Conservation (phyloP, 1,140 invertebrate species). For the Hylaeus volcanicus region DNA sequence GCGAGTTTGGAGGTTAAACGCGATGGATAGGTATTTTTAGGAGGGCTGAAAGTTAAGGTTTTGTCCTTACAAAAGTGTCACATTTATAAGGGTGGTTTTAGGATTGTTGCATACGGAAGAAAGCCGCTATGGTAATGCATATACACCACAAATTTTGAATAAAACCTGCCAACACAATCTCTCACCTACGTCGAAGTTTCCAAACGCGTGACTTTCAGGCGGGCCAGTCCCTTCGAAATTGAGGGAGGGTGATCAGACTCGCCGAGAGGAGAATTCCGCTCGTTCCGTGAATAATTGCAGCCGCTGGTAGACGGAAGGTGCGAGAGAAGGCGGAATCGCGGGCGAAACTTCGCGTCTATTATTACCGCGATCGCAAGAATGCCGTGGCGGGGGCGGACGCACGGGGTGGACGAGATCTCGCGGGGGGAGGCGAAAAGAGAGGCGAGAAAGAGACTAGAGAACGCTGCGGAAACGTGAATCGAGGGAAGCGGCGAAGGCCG, state of each 20-base stretch:
- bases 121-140: too few species aligned
- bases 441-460: conserved; percentile 25
- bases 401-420: not conserved
- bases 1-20: too few species aligned
- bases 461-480: conserved; percentile 21
- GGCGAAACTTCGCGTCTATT: conserved; percentile 64
- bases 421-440: conserved; percentile 34
- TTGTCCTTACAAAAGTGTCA: too few species aligned
- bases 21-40: too few species aligned
- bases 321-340: conserved; percentile 56
- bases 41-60: too few species aligned
- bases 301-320: conserved; percentile 34
- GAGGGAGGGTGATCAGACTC: conserved; percentile 13
- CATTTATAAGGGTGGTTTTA: too few species aligned
- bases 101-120: too few species aligned
- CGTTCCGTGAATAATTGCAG: conserved; percentile 66
- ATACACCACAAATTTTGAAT: too few species aligned
- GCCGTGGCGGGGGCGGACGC: conserved; percentile 17
- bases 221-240: not conserved
- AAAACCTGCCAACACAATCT: too few species aligned
- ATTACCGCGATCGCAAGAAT: conserved; percentile 67
- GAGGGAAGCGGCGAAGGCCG: conserved; percentile 25
- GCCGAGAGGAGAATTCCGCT: conserved; percentile 56
- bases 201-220: not conserved
- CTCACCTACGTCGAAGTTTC: too few species aligned